Evolutionary conservation across 2,797 vertebrate species (phyloP), one percentile per base, ranked within the genome.

Genomic region (Platalea minor): DNA sequence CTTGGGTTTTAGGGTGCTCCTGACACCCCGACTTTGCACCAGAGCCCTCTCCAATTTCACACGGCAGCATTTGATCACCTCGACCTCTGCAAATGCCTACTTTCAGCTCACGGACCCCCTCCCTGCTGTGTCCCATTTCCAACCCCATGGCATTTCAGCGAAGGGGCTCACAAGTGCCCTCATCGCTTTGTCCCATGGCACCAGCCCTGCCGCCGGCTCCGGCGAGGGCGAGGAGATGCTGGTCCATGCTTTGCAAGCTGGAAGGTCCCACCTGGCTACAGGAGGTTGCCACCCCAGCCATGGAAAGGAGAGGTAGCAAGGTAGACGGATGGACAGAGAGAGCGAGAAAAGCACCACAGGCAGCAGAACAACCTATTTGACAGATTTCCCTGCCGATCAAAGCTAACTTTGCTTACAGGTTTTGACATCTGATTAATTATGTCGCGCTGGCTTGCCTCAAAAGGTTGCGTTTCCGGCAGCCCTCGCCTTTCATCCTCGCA

Each of bases 381-480:
- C 91, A 93, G 75, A 63, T 88, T 82, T 88, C 59, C 82, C 85
- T 13, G 46, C 75, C 29, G 19, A 60, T 93, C 90, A 81, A 69
- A 81, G 78, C 84, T 92, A 91, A 89, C 95, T 93, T 94, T 63
- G 68, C 95, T 76, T 28, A n/a, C 76, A 91, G 81, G 76, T 78
- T 88, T 90, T 86, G 94, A 97, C 91, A 84, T 65, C 97, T 95
- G 96, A 97, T 96, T 88, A 82, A 97, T 92, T 85, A 81, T 6
- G 5, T 75, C 37, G 72, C 7, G 5, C 25, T 63, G 60, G 54
- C 85, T 94, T 33, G 13, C 78, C 88, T 95, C 82, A 68, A 87
- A 90, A 93, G 89, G 89, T 67, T 35, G 37, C 1, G 3, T 69
- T 78, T 77, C 39, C 37, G 0, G 51, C 89, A 95, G 89, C 61